These are phyloP conservation scores for Dexiosoma caninum DNA, from an alignment of 2,888 invertebrate genomes.

Conservation along the genomic window DNA sequence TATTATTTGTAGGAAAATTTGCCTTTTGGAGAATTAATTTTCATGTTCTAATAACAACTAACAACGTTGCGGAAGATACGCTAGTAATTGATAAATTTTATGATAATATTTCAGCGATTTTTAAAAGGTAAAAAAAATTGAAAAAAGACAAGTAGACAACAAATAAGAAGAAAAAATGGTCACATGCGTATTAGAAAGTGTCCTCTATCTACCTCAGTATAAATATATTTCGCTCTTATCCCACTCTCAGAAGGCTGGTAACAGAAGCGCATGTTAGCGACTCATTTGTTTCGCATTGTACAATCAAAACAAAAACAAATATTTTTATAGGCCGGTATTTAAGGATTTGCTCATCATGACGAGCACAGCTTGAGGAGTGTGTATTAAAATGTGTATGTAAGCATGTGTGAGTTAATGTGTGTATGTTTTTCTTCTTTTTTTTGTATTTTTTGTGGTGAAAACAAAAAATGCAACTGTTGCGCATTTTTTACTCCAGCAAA, in stretches of 20 bases:
- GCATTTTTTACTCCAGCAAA: constrained; percentile 63
- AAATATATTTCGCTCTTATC: not conserved
- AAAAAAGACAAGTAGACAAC: constrained; percentile 4
- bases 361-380: not conserved
- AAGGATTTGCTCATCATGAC: constrained; percentile 30
- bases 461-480: constrained; percentile 67
- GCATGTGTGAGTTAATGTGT: not conserved
- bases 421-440: constrained; percentile 21
- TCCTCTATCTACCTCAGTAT: not conserved
- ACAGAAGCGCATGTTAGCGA: not conserved
- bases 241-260: not conserved
- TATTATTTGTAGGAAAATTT: too few relatives aligned
- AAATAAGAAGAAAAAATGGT: constrained; percentile 29
- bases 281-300: not conserved
- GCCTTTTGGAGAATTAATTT: too few relatives aligned
- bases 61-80: too few relatives aligned
- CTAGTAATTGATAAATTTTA: too few relatives aligned
- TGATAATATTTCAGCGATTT: constrained; percentile 8
- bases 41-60: too few relatives aligned
- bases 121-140: not conserved
- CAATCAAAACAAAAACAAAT: constrained; percentile 63
- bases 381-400: constrained; percentile 23
- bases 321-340: constrained; percentile 61
- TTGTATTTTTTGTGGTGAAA: constrained; percentile 20
- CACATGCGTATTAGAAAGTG: constrained; percentile 66